These are phyloP conservation scores for Ctenosaura bakeri DNA, from an alignment of 2,797 vertebrate genomes.

Conservation along the genomic window DNA sequence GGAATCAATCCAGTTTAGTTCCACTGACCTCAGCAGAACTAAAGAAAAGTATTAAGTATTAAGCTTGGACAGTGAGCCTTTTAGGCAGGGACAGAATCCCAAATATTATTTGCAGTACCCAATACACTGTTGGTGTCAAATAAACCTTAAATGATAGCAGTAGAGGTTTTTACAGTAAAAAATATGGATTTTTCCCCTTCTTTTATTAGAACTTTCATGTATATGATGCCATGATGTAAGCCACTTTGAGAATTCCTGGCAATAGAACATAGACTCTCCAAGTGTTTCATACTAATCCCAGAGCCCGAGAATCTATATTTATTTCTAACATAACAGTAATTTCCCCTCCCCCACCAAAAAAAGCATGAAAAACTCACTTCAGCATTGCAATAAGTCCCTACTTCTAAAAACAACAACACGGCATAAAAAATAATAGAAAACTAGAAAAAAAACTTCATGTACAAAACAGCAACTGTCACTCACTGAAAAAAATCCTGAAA, in stretches of 20 bases:
- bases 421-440: not conserved
- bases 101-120: not conserved
- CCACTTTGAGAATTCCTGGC: not conserved
- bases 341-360: not conserved
- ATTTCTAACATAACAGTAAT: not conserved
- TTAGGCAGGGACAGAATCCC: not conserved
- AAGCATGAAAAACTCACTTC: not conserved
- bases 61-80: not conserved
- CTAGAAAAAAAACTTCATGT: not conserved
- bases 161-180: not conserved
- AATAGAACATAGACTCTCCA: not conserved
- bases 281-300: not conserved
- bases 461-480: not conserved
- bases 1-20: not conserved
- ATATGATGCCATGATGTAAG: constrained; percentile 3
- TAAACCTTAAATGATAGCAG: not conserved
- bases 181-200: not conserved
- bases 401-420: not conserved
- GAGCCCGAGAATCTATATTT: not conserved
- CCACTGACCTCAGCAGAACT: not conserved
- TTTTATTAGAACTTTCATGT: not conserved
- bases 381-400: not conserved
- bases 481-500: not conserved
- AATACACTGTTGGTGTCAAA: not conserved
- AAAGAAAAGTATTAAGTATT: not conserved